phyloP scores from a whole-genome alignment of 1,140 invertebrate species.

The Drosophila pallidifrons region DNA sequence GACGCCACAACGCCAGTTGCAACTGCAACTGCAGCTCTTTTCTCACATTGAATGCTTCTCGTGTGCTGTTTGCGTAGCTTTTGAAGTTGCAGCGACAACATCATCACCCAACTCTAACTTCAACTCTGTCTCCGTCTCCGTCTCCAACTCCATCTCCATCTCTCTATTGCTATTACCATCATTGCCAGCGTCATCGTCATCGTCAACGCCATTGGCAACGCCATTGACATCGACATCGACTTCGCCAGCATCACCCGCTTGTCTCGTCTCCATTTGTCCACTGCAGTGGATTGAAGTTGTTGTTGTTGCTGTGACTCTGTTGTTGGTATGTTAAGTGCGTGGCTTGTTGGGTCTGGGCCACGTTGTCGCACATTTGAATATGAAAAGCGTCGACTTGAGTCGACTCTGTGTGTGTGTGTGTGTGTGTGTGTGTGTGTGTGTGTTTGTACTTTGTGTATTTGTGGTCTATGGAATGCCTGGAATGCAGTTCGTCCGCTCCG shows the following conservation, averaged over 20 bases:
- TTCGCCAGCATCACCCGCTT: conserved; percentile 27
- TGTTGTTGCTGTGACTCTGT: conserved; percentile 29
- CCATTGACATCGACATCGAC: not conserved
- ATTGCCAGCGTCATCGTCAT: conserved; percentile 17
- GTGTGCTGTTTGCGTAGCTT: conserved; percentile 68
- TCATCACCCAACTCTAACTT: conserved; percentile 53
- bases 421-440: conserved; percentile 37
- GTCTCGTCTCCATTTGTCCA: conserved; percentile 49
- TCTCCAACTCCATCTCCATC: not conserved
- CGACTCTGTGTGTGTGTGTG: too few relatives aligned
- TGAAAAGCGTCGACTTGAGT: conserved; percentile 55
- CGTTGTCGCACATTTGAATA: conserved; percentile 68
- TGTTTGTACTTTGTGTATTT: conserved; percentile 46
- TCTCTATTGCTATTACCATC: not conserved
- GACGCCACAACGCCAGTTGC: conserved; percentile 16
- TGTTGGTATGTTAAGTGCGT: conserved; percentile 78
- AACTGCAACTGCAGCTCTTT: conserved; percentile 18
- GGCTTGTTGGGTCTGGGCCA: conserved; percentile 54
- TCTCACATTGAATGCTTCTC: conserved; percentile 35
- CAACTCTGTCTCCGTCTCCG: not conserved
- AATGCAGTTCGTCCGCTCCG: conserved; percentile 63
- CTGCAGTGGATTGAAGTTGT: conserved; percentile 48
- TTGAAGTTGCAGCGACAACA: conserved; percentile 80
- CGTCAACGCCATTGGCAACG: not conserved
- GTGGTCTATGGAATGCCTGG: conserved; percentile 61